Evolutionary conservation across 2,888 invertebrate species (phyloP).

Genomic region (Ypsolopha sequella): DNA sequence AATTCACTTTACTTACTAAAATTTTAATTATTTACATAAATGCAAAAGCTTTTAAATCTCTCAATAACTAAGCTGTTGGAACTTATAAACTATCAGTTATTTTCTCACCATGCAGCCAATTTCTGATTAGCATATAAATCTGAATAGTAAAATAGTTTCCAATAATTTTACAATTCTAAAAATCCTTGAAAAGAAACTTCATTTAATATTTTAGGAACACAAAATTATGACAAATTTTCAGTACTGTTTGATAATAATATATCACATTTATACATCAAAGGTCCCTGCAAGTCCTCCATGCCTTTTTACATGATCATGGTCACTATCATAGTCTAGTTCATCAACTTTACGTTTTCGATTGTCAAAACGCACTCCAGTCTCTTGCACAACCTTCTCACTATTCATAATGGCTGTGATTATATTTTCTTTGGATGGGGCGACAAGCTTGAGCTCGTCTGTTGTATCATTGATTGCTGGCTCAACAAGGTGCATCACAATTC

Average conservation of each 20-base stretch:
- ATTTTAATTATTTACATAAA: too few species aligned
- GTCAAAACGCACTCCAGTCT: slow-evolving; percentile 54
- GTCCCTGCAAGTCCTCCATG: slow-evolving; percentile 23
- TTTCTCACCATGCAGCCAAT: too few species aligned
- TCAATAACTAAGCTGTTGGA: too few species aligned
- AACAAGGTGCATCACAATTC: slow-evolving; percentile 77
- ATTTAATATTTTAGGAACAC: slow-evolving; percentile 1
- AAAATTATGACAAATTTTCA: slow-evolving; percentile 1
- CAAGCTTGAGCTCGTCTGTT: slow-evolving; percentile 46
- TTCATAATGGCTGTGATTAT: slow-evolving; percentile 59
- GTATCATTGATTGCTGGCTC: slow-evolving; percentile 44
- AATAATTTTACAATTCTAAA: not conserved
- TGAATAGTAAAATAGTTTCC: not conserved
- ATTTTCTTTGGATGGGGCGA: slow-evolving; percentile 58
- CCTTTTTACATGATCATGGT: slow-evolving; percentile 40
- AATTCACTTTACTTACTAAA: too few species aligned
- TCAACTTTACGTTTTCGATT: slow-evolving; percentile 42
- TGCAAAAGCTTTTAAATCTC: too few species aligned
- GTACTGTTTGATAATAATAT: not conserved
- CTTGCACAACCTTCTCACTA: slow-evolving; percentile 57
- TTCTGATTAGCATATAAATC: not conserved
- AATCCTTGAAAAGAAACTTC: not conserved
- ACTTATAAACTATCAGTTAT: too few species aligned
- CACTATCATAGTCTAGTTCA: slow-evolving; percentile 33
- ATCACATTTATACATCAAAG: not conserved